Evolutionary conservation across 2,113 vertebrate genomes (phyloP), one percentile per base, ranked within the genome.

Genomic region (Datnioides undecimradiatus): DNA sequence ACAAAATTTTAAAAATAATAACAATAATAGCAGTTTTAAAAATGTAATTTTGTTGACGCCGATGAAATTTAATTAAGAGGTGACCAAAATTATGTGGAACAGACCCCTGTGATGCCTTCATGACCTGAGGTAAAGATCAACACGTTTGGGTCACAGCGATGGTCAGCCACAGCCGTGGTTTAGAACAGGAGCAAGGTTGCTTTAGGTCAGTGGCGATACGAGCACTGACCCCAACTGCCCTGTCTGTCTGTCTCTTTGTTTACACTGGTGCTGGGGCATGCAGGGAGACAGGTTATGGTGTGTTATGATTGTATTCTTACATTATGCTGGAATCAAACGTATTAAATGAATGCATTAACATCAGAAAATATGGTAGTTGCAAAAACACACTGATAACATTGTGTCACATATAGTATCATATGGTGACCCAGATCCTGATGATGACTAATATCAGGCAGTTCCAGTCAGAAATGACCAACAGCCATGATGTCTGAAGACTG

Each of bases 71-170:
- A 5, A 36, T 57, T 12, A 76, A 46, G 14, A 36, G 8, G 31
- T 36, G 33, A 51, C 10, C 11, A 33, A 31, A 31, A 55, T 31
- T 11, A 29, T 16, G 55, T 25, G 5, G 36, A 49, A 63, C 3
- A 67, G 40, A 55, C n/a, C 3, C 1, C 11, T 9, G 5, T 25
- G 14, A 0, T 0, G 0, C 25, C 8, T 21, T 36, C 25, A 1
- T 60, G 17, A 45, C 29, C 54, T 12, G 45, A 66, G 57, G 29
- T 75, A 38, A 84, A 83, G 77, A 65, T 82, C 62, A 69, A 29
- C n/a, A n/a, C 46, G 27, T 72, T 21, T 29, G 25, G 46, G 43
- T 49, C 0, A 0, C 23, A 57, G 29, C 60, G 38, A 67, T 27
- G 13, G 38, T 29, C 69, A 27, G 68, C 43, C 67, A 58, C 8